Base-by-base conservation (phyloP, 2,113 vertebrate genomes). In the Ceyx melanurus region DNA sequence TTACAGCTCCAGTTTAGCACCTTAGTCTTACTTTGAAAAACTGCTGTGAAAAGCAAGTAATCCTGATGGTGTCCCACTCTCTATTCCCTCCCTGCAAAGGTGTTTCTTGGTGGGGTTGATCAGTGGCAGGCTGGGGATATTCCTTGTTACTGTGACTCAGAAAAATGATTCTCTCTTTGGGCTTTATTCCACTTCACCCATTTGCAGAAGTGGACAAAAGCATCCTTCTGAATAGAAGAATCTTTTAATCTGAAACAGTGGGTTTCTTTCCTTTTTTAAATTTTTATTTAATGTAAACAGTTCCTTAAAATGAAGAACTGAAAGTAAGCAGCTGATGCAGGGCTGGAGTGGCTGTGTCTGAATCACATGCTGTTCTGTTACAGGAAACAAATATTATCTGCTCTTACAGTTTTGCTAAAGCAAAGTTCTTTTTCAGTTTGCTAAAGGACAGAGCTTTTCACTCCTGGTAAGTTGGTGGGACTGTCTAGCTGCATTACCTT, bases 301-400 rank as follows among this genome's bases (percentile, higher is more conserved):
- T 16, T 68, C n/a, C 43, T 56, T 53, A n/a, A 77, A 7, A 88
- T 22, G 40, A 72, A 61, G 93, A 95, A 96, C 40, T 82, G 91
- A 93, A 92, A 90, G 48, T 65, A 70, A 77, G 61, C 60, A 72
- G 65, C 67, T 67, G 75, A 48, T 40, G 23, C 42, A 68, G 58
- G 8, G n/a, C 45, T 57, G 50, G 15, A 21, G 37, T 17, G 33
- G 15, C 23, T 87, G 62, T 1, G 1, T 33, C 31, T 70, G 62
- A 79, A 51, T 70, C 84, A 92, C 28, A 9, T 16, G 57, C 43
- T 53, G 11, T 53, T 73, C 13, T 43, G 15, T 48, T 71, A 65
- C 48, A 85, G 51, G 60, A 85, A 18, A 56, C 29, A 71, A 42
- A 53, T 60, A 79, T 89, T 72, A 28, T 33, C n/a, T 93, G 25